Base-by-base conservation (phyloP, 2,888 invertebrate species). In the Cryptosula pallasiana region DNA sequence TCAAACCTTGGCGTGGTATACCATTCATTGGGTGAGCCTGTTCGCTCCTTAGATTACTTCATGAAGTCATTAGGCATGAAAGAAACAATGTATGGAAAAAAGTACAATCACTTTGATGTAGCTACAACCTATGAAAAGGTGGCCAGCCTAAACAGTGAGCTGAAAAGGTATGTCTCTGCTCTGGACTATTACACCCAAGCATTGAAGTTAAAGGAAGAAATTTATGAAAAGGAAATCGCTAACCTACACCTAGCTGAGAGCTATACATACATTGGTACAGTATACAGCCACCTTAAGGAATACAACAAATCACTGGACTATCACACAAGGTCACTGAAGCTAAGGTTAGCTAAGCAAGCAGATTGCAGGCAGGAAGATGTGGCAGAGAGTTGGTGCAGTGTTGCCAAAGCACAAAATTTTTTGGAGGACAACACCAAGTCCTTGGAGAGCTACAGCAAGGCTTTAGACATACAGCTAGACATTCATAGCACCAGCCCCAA, bases 11-110 rank as follows among this genome's bases (percentile, higher is more conserved):
- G 63, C 27, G 3, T 29, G 2, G 63, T 63, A 27, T 63, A 63
- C 27, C 9, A n/a, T 5, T 25, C 3, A 16, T 25, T 63, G 5
- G 63, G 63, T 32, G 63, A 63, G 27, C 32, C 25, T 34, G 32
- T 16, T 16, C 25, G 32, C 29, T 20, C 63, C 13, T 13, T 63
- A 32, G 32, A 32, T 3, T 63, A 63, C 34, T 32, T 29, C 32
- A 63, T 5, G 34, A 63, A 63, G 63, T 27, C 32, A 32, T 32
- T 63, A 63, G 63, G 13, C 3, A 63, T 63, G 63, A 2, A 63
- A 5, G 5, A 25, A 63, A 32, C 63, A 29, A 27, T 63, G 9
- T 63, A 63, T 63, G 63, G 63, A 9, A 32, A 2, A 25, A 27
- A 63, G 2, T 16, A 2, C 13, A 32, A 13, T 3, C 63, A 63